phyloP scores from a whole-genome alignment of 2,797 vertebrate species.

The Argya squamiceps region DNA sequence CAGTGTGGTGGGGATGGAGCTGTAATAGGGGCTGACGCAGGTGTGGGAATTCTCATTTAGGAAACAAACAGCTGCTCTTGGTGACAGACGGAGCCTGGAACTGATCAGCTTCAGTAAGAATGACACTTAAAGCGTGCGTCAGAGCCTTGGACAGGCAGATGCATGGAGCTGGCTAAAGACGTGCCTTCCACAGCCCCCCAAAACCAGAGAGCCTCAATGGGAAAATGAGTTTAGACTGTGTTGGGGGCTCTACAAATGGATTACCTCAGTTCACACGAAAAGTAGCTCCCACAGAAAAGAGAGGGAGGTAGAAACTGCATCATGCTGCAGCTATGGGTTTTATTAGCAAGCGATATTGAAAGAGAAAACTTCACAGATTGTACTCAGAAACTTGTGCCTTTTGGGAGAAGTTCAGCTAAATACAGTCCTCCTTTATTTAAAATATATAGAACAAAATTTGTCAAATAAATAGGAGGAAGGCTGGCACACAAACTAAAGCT shows the following conservation, averaged over 20 bases:
- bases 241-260: neutral
- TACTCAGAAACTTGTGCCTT: neutral
- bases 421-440: neutral
- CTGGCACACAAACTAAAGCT: neutral
- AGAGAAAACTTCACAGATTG: neutral
- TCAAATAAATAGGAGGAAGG: neutral
- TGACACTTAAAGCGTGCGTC: neutral
- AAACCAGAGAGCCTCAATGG: neutral
- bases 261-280: neutral
- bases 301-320: neutral
- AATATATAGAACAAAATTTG: neutral
- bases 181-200: neutral
- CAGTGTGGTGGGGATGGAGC: neutral
- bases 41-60: constrained; percentile 47
- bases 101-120: constrained; percentile 17
- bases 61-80: constrained; percentile 52
- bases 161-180: neutral
- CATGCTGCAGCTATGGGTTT: neutral
- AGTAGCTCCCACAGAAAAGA: neutral
- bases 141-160: neutral
- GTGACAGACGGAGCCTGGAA: constrained; percentile 44
- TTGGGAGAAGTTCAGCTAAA: neutral
- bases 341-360: neutral
- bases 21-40: constrained; percentile 14
- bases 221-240: neutral